A percentile compares a stretch with the other conserved stretches of the same genome.
phyloP scores from a whole-genome alignment of 2,113 vertebrate species.

The Notiomystis cincta region DNA sequence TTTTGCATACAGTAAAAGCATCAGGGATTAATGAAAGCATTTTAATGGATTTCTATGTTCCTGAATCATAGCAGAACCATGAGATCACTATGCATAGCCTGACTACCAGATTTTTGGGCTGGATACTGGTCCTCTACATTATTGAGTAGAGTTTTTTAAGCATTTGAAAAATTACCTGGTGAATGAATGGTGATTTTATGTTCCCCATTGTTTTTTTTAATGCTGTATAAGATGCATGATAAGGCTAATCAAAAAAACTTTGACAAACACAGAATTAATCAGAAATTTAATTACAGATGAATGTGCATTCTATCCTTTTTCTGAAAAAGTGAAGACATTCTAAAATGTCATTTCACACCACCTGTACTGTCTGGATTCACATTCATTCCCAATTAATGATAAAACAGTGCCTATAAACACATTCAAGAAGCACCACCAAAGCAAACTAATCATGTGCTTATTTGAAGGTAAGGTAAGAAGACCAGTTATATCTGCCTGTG shows the following conservation, averaged over 20 bases:
- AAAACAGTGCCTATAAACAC: neutral
- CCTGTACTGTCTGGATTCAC: neutral
- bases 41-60: neutral
- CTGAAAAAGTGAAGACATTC: neutral
- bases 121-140: neutral
- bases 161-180: neutral
- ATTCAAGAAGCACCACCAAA: neutral
- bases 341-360: neutral
- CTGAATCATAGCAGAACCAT: neutral
- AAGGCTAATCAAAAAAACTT: neutral
- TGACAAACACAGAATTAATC: neutral
- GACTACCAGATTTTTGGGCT: neutral
- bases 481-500: neutral
- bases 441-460: neutral
- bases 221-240: neutral
- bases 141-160: neutral
- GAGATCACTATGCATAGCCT: neutral
- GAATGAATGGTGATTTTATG: neutral
- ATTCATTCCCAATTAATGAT: neutral
- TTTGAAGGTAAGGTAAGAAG: neutral
- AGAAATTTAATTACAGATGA: neutral
- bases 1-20: constrained; percentile 38
- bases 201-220: neutral
- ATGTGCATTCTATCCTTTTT: neutral
- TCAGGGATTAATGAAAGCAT: constrained; percentile 30